These are phyloP conservation scores for Salvelinus sp. DNA, from an alignment of 2,113 vertebrate species.

Conservation along the genomic window DNA sequence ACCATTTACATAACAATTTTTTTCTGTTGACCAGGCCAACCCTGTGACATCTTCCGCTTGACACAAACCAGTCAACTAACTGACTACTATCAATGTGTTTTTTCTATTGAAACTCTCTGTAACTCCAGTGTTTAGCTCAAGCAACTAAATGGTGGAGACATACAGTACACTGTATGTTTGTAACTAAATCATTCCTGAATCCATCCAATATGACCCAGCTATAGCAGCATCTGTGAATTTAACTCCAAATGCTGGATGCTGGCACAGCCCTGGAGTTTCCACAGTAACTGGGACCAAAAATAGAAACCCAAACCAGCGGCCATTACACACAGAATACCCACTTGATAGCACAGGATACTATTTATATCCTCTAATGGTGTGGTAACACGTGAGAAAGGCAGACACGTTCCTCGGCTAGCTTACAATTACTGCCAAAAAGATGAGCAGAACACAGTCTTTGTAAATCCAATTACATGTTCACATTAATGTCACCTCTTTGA, in stretches of 20 bases:
- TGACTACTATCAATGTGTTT: not conserved
- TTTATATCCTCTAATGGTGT: conserved; percentile 60
- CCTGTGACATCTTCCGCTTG: not conserved
- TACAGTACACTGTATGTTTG: conserved; percentile 1
- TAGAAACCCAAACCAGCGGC: conserved; percentile 69
- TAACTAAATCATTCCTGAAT: not conserved
- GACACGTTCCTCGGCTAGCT: conserved; percentile 11
- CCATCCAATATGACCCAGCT: conserved; percentile 19
- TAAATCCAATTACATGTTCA: conserved; percentile 41
- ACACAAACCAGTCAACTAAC: not conserved
- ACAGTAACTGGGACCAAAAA: conserved; percentile 76
- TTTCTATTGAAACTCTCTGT: not conserved
- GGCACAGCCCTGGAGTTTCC: conserved; percentile 72
- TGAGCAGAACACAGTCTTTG: not conserved
- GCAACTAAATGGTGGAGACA: no score
- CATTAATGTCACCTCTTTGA: conserved; percentile 22
- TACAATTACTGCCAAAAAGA: conserved; percentile 48
- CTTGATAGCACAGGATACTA: conserved; percentile 56
- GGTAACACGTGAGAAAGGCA: conserved; percentile 32
- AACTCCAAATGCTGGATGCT: conserved; percentile 59
- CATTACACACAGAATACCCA: conserved; percentile 64
- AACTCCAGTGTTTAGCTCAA: no score
- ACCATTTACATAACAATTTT: no score
- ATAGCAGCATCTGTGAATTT: conserved; percentile 59
- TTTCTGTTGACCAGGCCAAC: not conserved